Conservation (phyloP, 2,797 vertebrate genomes). For the Megalops cyprinoides region DNA sequence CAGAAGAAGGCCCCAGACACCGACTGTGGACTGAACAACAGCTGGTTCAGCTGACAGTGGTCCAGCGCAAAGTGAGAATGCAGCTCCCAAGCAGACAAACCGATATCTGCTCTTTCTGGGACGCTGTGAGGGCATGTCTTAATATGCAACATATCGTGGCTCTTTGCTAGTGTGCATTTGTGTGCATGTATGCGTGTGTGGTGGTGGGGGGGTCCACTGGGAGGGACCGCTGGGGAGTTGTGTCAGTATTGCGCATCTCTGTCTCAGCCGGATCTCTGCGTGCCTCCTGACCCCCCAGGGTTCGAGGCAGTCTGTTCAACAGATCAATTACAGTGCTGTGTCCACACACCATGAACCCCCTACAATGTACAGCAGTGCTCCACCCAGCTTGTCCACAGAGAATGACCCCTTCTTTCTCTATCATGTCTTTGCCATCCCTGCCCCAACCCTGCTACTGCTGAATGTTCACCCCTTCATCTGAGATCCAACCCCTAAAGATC, state of each 20-base stretch:
- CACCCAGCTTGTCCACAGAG: background rate
- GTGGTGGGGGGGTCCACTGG: background rate
- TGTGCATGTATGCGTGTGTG: background rate
- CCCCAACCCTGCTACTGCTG: background rate
- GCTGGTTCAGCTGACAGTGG: background rate
- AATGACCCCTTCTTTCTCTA: background rate
- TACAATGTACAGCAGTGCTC: background rate
- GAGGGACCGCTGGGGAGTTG: too few relatives aligned
- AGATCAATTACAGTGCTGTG: background rate
- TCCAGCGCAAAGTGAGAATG: background rate
- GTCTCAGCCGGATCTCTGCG: too few relatives aligned
- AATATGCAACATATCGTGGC: background rate
- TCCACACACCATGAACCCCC: background rate
- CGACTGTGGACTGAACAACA: background rate
- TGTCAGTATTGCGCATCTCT: too few relatives aligned
- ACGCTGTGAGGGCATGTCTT: background rate
- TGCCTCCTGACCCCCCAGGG: background rate
- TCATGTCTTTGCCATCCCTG: background rate
- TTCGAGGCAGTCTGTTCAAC: background rate
- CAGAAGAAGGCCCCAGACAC: background rate
- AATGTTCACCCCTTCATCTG: conserved; percentile 3
- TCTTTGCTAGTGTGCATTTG: background rate
- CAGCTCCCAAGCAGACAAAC: background rate
- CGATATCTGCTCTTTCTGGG: background rate
- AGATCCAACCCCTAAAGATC: background rate